Base-by-base conservation (phyloP, 2,113 vertebrate genomes). In the Nothocercus julius region DNA sequence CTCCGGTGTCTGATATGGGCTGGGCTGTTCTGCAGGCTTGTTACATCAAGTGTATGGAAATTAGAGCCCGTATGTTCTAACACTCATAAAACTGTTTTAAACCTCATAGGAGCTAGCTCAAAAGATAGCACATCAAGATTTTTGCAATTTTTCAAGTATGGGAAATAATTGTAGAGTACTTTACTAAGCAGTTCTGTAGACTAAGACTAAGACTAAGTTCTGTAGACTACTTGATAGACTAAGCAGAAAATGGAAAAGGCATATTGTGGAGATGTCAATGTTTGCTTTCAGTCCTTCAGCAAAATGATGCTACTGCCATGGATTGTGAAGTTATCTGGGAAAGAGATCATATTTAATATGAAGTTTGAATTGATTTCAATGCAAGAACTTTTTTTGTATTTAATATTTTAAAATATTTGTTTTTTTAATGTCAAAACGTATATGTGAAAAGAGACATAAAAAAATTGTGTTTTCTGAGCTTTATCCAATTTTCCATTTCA, bases 121-220 rank as follows among this genome's bases (percentile, higher is more conserved):
- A 40, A 1, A 2, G 44, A 19, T 0, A 16, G 24, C 22, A 0
- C 24, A 19, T 22, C 27, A 12, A 82, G 45, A 0, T 6, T 5
- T 56, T 44, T 58, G 40, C 5, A 0, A 4, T 2, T 5, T 16
- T 25, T 21, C 59, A 18, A 32, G 36, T 0, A 1, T 0, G 7
- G 76, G 82, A 15, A 32, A 47, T 34, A 12, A 72, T 76, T 9
- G 1, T 56, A 3, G 42, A 53, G 68, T 40, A 3, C 51, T 63
- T 77, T 19, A 13, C 16, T 0, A 1, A 42, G 8, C 18, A 1
- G 4, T 44, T 27, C 72, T 36, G 19, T 10, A 34, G 11, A 0
- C n/a, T n/a, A n/a, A n/a, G n/a, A n/a, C n/a, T n/a, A n/a, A n/a
- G n/a, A n/a, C n/a, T n/a, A n/a, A n/a, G n/a, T n/a, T n/a, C n/a